phyloP scores from a whole-genome alignment of 2,888 invertebrate genomes.

The Bugula neritina region DNA sequence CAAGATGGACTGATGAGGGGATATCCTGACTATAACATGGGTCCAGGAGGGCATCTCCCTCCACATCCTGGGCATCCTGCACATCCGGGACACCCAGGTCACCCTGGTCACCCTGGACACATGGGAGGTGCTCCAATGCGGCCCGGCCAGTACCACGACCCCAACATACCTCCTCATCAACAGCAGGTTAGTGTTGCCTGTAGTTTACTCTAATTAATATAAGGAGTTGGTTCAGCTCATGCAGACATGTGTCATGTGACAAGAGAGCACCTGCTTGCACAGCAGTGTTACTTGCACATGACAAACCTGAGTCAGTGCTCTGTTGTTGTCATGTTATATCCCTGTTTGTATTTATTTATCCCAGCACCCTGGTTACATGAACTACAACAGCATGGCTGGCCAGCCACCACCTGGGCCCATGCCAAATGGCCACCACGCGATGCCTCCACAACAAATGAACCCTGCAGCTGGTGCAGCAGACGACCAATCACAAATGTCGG shows the following conservation, averaged over 20 bases:
- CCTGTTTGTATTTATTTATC: neutral
- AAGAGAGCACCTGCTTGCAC: too few relatives aligned
- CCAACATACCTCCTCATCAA: conserved; percentile 12
- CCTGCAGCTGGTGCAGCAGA: neutral
- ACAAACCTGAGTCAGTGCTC: too few relatives aligned
- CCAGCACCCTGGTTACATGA: conserved; percentile 15
- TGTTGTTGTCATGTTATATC: too few relatives aligned
- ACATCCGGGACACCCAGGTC: too few relatives aligned
- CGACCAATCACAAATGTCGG: neutral
- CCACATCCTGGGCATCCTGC: too few relatives aligned
- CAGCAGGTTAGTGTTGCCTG: neutral
- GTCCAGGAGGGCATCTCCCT: neutral
- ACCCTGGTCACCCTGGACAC: neutral
- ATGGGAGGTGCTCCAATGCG: conserved; percentile 16
- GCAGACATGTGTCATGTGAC: too few relatives aligned
- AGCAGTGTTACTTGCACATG: too few relatives aligned
- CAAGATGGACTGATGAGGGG: conserved; percentile 8
- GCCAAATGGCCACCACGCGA: conserved; percentile 17
- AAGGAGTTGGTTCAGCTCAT: too few relatives aligned
- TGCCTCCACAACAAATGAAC: conserved; percentile 13
- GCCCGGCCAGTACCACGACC: conserved; percentile 12
- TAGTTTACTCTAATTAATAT: too few relatives aligned
- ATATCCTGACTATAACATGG: conserved; percentile 4
- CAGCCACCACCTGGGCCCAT: neutral
- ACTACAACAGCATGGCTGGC: conserved; percentile 19